A percentile compares a stretch with the other conserved stretches of the same genome.
Conservation (phyloP, 1,140 invertebrate genomes). For the Conus betulinus region DNA sequence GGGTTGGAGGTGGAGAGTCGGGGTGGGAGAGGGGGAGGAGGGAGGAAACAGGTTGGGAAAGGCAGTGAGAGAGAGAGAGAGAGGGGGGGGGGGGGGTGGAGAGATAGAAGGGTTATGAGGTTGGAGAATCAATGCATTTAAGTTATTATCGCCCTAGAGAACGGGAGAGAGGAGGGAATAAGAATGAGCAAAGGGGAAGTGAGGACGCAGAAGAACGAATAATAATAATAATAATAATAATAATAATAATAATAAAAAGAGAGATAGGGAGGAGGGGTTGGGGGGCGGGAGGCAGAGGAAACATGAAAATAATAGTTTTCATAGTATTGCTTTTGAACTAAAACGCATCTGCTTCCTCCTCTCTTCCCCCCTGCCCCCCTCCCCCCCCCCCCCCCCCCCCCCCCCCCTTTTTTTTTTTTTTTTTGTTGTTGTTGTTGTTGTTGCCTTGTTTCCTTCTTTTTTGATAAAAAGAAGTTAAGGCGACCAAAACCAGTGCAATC, state of each 20-base stretch:
- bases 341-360: not conserved
- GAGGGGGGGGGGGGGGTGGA: not conserved
- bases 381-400: not conserved
- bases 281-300: not conserved
- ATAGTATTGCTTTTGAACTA: too few relatives aligned
- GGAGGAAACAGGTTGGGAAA: not conserved
- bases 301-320: too few relatives aligned
- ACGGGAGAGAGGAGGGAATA: not conserved
- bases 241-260: too few relatives aligned
- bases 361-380: not conserved
- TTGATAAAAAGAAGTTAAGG: too few relatives aligned
- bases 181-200: too few relatives aligned
- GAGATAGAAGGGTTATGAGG: not conserved
- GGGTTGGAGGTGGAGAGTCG: not conserved
- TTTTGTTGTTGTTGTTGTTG: too few relatives aligned
- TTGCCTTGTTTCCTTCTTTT: too few relatives aligned
- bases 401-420: not conserved
- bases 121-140: too few relatives aligned
- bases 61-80: not conserved
- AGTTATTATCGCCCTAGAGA: not conserved
- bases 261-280: not conserved
- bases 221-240: too few relatives aligned
- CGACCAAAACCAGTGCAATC: too few relatives aligned
- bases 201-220: too few relatives aligned
- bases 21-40: not conserved